Conservation (phyloP, 2,113 vertebrate genomes). For the Scytalopus superciliaris region DNA sequence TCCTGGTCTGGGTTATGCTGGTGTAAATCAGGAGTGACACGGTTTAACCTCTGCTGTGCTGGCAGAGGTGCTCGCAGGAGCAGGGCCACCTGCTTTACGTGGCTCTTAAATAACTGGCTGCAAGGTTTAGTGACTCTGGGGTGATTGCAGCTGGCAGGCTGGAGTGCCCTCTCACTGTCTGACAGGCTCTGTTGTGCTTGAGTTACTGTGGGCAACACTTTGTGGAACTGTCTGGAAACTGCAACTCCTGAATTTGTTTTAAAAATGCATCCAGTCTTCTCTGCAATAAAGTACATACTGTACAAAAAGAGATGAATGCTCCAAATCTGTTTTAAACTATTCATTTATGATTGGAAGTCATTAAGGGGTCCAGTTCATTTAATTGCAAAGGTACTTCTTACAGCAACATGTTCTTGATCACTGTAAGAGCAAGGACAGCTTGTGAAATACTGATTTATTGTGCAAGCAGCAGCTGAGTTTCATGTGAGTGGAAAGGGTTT, state of each 20-base stretch:
- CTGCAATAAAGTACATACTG: slow-evolving; percentile 63
- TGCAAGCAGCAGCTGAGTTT: neutral
- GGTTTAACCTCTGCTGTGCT: neutral
- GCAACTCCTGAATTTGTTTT: neutral
- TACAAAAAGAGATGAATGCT: neutral
- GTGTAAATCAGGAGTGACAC: neutral
- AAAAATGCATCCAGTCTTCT: neutral
- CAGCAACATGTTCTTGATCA: neutral
- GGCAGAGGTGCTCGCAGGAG: neutral
- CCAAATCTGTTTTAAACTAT: neutral
- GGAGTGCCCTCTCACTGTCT: neutral
- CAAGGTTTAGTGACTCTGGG: neutral
- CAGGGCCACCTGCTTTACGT: neutral
- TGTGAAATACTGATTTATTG: neutral
- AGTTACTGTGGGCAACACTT: neutral
- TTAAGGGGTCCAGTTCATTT: neutral
- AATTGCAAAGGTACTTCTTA: neutral
- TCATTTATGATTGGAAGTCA: neutral
- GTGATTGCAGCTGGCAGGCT: neutral
- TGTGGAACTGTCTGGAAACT: neutral
- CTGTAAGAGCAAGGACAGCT: neutral
- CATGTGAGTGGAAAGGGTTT: neutral
- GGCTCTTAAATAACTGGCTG: neutral
- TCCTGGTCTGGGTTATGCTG: neutral
- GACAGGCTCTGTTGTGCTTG: neutral